These are phyloP conservation scores for Brachyhypopomus occidentalis DNA, from an alignment of 2,113 vertebrate genomes.

Conservation along the genomic window DNA sequence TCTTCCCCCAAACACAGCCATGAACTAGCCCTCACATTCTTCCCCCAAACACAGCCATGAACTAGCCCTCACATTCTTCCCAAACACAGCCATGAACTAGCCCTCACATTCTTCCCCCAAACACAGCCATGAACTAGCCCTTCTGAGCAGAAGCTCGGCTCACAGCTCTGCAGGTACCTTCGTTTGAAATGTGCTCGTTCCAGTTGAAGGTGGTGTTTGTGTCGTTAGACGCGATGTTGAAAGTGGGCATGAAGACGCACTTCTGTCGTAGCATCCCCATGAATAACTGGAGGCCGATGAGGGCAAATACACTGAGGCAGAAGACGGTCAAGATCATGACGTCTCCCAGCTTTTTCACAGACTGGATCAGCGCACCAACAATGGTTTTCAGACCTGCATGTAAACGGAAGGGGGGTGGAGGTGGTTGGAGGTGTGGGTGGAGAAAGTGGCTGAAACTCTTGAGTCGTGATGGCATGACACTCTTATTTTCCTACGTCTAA, in stretches of 20 bases:
- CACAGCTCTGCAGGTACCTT: slow-evolving; percentile 67
- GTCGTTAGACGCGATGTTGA: slow-evolving; percentile 31
- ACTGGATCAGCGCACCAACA: slow-evolving; percentile 91
- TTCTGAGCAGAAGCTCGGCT: too few species aligned
- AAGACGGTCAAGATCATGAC: slow-evolving; percentile 96
- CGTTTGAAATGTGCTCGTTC: slow-evolving; percentile 72
- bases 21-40: too few species aligned
- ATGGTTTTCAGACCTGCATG: slow-evolving; percentile 90
- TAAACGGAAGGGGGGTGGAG: neutral
- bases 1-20: too few species aligned
- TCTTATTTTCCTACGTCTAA: too few species aligned
- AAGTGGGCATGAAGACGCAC: slow-evolving; percentile 78
- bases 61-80: too few species aligned
- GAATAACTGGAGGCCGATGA: slow-evolving; percentile 94
- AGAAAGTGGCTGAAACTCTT: too few species aligned
- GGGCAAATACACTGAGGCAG: slow-evolving; percentile 90
- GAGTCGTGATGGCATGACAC: too few species aligned
- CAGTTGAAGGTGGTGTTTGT: slow-evolving; percentile 73
- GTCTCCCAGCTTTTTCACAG: slow-evolving; percentile 89
- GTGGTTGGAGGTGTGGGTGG: too few species aligned
- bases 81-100: too few species aligned
- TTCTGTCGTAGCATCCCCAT: slow-evolving; percentile 93
- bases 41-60: too few species aligned
- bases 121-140: neutral
- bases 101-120: too few species aligned